Conservation (phyloP, 2,113 vertebrate species). For the Nycticryphes semicollaris region DNA sequence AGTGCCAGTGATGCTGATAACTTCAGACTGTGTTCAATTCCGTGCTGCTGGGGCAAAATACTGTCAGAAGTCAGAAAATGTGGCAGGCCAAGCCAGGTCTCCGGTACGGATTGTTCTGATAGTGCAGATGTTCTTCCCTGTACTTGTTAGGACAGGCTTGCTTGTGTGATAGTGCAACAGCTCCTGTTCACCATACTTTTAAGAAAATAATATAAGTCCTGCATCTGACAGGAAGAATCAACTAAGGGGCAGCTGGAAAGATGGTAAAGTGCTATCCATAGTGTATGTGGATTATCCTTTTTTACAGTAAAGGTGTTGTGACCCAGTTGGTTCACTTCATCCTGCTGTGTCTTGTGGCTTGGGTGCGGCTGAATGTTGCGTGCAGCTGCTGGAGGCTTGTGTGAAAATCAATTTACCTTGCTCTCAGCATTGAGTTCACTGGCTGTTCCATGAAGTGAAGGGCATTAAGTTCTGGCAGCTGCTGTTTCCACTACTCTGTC, state of each 20-base stretch:
- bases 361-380: neutral
- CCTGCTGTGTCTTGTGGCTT: neutral
- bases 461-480: neutral
- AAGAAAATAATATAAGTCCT: neutral
- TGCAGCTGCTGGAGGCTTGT: neutral
- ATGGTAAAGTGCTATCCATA: neutral
- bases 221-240: neutral
- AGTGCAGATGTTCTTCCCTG: neutral
- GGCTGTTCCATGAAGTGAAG: neutral
- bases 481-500: neutral
- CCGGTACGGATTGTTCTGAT: neutral
- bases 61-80: neutral
- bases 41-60: neutral
- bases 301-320: neutral
- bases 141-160: neutral
- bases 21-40: neutral
- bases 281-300: neutral
- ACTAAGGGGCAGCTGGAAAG: neutral
- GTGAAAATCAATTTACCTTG: neutral
- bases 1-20: neutral
- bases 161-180: neutral
- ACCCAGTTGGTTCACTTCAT: neutral
- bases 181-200: neutral
- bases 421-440: neutral
- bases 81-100: neutral